Evolutionary conservation across 2,113 vertebrate genomes (phyloP).

Genomic region (Cyanoderma ruficeps): DNA sequence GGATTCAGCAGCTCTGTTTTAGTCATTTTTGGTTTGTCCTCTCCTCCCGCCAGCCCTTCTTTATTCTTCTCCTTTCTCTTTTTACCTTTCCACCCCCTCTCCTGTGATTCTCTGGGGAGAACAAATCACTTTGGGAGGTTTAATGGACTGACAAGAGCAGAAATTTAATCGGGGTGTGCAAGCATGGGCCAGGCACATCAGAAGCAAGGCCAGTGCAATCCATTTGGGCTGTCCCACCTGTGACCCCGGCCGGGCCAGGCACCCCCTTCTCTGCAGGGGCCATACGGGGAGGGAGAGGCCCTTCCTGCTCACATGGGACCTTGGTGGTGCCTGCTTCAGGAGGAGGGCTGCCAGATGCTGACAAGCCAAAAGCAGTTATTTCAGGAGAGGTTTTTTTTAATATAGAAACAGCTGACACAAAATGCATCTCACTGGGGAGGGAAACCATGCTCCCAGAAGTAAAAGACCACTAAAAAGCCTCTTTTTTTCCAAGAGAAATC

Average conservation of each 20-base stretch:
- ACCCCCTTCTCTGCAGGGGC: background rate
- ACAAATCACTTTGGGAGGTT: conserved; percentile 44
- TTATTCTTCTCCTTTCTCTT: background rate
- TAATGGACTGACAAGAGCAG: conserved; percentile 44
- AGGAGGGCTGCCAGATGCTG: conserved; percentile 44
- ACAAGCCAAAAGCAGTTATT: conserved; percentile 24
- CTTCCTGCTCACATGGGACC: background rate
- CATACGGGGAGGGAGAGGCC: background rate
- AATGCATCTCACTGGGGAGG: conserved; percentile 49
- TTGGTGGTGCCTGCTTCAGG: conserved; percentile 22
- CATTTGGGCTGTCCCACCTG: conserved; percentile 58
- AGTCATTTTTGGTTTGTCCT: conserved; percentile 32
- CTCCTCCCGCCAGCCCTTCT: background rate
- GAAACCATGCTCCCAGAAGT: conserved; percentile 46
- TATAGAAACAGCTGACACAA: conserved; percentile 54
- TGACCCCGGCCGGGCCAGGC: conserved; percentile 43
- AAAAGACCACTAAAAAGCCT: conserved; percentile 39
- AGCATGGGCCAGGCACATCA: background rate
- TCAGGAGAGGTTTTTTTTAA: conserved; percentile 46
- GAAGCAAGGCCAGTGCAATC: background rate
- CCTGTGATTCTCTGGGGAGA: conserved; percentile 20
- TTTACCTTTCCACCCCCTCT: conserved; percentile 62
- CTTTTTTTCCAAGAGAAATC: conserved; percentile 10
- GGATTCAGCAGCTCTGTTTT: conserved; percentile 64
- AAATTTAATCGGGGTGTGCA: conserved; percentile 16